Evolutionary conservation across 2,888 invertebrate species (phyloP), one percentile per base, ranked within the genome.

Genomic region (Germaria angustata): DNA sequence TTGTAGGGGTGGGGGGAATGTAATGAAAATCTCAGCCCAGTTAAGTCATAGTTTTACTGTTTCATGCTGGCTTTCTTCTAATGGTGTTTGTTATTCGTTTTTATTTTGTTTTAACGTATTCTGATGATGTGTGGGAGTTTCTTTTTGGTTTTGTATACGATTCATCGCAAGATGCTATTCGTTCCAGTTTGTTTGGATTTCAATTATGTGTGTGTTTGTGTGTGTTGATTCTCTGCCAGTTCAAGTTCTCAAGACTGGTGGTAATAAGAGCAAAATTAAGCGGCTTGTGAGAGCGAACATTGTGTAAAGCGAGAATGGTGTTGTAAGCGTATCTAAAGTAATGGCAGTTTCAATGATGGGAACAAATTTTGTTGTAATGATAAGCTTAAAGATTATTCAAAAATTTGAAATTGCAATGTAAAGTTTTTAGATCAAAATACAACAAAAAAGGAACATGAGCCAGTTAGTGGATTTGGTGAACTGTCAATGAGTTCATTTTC

Each of bases 191-290:
- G 28, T 59, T 66, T 69, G 22, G 34, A 36, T 57, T 46, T 71
- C 36, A 44, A 11, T 32, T 55, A n/a, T 17, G 15, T 65, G 44
- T 44, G 41, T 55, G 13, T 36, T 5, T 17, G n/a, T 4, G 51
- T 49, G 55, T 63, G 44, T 39, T n/a, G 6, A 46, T 32, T 68
- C 3, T 51, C 39, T 61, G 80, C 83, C 83, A 77, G 73, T 73
- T 71, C 49, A 75, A 72, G 59, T 55, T 71, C 80, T 53, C 75
- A 80, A 72, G 81, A 72, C 85, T 84, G 39, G 84, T 85, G 77
- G 61, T 28, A 28, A 41, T 39, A 61, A 49, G 80, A 76, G 65
- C 76, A 76, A 75, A 79, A 5, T 75, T 61, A 51, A 44, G 53
- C 63, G 22, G 11, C 36, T 36, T 22, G 0, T 77, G 55, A 68